Conservation (phyloP, 2,797 vertebrate genomes). For the Hirundo rustica region DNA sequence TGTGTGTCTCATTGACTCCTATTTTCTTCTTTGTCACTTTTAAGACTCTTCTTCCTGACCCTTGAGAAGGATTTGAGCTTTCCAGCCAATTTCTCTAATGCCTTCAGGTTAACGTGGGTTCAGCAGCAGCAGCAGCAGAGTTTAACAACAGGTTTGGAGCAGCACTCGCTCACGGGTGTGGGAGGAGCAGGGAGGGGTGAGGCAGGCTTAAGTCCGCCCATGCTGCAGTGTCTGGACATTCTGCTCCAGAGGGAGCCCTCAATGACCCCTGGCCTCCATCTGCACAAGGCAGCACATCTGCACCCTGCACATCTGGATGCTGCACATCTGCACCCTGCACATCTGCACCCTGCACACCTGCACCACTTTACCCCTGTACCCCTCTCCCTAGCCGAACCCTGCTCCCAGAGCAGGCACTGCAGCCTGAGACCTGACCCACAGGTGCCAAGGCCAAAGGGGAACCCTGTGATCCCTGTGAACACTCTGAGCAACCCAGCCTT, state of each 20-base stretch:
- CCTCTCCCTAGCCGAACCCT: background rate
- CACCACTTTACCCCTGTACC: too few relatives aligned
- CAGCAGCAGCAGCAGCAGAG: background rate
- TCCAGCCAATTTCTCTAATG: background rate
- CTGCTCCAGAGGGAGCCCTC: background rate
- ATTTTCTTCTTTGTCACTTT: slow-evolving; percentile 36
- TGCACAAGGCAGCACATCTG: background rate
- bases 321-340: background rate
- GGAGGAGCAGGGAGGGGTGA: background rate
- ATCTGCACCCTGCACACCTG: rapidly evolving
- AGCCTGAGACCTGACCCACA: too few relatives aligned
- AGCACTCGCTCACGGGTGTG: background rate
- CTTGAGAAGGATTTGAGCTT: background rate
- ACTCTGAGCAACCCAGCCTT: rapidly evolving
- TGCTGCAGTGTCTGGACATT: background rate
- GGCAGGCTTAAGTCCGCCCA: too few relatives aligned
- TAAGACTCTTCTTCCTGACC: background rate
- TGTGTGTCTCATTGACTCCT: slow-evolving; percentile 4
- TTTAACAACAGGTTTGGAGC: background rate
- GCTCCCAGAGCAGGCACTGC: background rate
- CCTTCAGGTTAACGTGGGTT: background rate
- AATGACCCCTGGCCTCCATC: background rate
- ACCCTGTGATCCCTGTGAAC: rapidly evolving
- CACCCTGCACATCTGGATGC: too few relatives aligned
- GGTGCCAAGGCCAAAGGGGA: background rate